Percentiles rank a stretch among this genome's conserved stretches.
Conservation (phyloP, 2,797 vertebrate species). For the Streptopelia turtur region DNA sequence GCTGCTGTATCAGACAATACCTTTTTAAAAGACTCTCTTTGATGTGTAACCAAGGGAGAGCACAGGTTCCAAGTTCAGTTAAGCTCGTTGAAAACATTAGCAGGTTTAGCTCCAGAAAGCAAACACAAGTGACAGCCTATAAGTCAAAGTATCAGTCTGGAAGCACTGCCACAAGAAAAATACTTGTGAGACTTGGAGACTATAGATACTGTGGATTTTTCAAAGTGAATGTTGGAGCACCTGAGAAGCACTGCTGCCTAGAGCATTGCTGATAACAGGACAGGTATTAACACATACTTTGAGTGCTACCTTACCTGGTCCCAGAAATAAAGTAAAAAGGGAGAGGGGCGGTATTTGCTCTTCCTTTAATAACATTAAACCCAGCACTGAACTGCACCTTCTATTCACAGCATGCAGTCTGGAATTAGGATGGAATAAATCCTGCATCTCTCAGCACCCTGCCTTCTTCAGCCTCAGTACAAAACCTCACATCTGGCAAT, state of each 20-base stretch:
- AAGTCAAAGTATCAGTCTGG: background rate
- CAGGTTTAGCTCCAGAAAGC: background rate
- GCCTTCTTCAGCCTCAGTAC: background rate
- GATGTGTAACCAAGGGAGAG: background rate
- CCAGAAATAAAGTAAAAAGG: background rate
- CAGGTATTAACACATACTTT: background rate
- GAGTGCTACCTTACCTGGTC: background rate
- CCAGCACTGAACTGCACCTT: background rate
- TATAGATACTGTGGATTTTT: background rate
- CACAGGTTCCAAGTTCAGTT: conserved; percentile 5
- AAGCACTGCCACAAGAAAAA: background rate
- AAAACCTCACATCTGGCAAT: background rate
- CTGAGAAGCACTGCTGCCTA: background rate
- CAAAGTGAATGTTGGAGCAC: background rate
- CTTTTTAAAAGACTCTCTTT: background rate
- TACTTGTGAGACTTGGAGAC: background rate
- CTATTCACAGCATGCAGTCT: background rate
- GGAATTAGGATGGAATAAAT: background rate
- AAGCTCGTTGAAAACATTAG: background rate
- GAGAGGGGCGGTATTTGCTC: fast-evolving
- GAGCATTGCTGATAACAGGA: background rate
- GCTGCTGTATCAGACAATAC: background rate
- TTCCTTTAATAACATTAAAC: background rate
- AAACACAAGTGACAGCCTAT: background rate
- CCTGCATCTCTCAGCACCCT: background rate